Percentiles rank a stretch among this genome's conserved stretches.
Conservation (phyloP, 2,797 vertebrate genomes). For the Enteromius thamalakanensis region DNA sequence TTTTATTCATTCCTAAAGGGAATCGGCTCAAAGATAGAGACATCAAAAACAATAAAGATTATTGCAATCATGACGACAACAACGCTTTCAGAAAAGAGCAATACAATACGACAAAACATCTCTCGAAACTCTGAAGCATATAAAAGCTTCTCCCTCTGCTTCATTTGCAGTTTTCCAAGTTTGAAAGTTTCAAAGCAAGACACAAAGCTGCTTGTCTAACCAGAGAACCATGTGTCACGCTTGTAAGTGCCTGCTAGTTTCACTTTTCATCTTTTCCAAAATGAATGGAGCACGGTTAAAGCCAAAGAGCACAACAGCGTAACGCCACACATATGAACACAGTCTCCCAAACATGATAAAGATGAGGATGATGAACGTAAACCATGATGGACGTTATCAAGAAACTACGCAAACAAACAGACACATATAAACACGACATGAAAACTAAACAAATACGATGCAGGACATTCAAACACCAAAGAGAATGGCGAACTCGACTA, state of each 20-base stretch:
- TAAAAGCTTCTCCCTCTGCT: neutral
- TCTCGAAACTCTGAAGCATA: neutral
- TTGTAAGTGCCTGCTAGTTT: neutral
- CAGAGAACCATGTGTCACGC: neutral
- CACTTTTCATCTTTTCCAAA: slow-evolving; percentile 15
- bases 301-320: neutral
- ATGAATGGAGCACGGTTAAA: slow-evolving; percentile 28
- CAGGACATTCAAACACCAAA: slow-evolving; percentile 14
- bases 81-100: slow-evolving; percentile 10
- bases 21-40: neutral
- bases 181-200: slow-evolving; percentile 12
- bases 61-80: slow-evolving; percentile 5
- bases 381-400: neutral
- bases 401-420: slow-evolving; percentile 7
- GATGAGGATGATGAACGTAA: slow-evolving; percentile 33
- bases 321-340: slow-evolving; percentile 32
- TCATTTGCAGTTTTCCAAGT: slow-evolving; percentile 7
- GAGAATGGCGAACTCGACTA: slow-evolving; percentile 21
- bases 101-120: neutral
- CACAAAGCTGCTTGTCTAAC: slow-evolving; percentile 10
- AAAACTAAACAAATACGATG: neutral
- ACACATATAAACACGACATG: slow-evolving; percentile 18
- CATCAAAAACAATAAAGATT: neutral
- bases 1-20: neutral
- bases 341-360: slow-evolving; percentile 35